Base-by-base conservation (phyloP, 2,113 vertebrate species). In the Limnothrissa miodon region DNA sequence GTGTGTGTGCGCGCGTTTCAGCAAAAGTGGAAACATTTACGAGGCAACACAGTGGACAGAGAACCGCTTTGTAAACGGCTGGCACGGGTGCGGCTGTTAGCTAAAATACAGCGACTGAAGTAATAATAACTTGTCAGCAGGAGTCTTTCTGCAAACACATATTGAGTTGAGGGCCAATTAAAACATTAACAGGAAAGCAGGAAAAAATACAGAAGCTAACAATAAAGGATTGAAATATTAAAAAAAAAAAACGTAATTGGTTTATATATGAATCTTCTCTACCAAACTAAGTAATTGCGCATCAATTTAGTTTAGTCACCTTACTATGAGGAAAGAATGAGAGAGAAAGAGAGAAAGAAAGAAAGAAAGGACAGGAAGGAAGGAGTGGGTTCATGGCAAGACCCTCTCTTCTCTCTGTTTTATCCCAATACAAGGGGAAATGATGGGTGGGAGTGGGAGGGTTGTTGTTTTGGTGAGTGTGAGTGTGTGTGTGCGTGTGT, bases 381-480 rank as follows among this genome's bases (percentile, higher is more conserved):
- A 39, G 82, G 46, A 21, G 33, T 17, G 82, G 59, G 21, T 78
- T 62, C 79, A 81, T 79, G 48, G 66, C 81, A n/a, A 83, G 80
- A 11, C 48, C 51, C 51, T 56, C 51, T 56, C 19, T 39, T 1
- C 13, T 36, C 33, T 74, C 66, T 74, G 66, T 33, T 74, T 74
- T 36, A 36, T 33, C 4, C 66, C 29, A 39, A 74, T 15, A 74
- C 66, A 74, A 33, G 29, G 29, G 59, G 59, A 62, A 25, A 62
- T 62, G n/a, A 62, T 62, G 59, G 59, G 59, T 62, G n/a, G 59
- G n/a, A 8, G 25, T 7, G 59, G 59, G 29, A n/a, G 59, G 25
- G 59, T 62, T 62, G 59, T 62, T 62, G 59, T 62, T 62, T 62
- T 62, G 11, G 25, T 36, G 62, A 36, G 29, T 36, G 66, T 36